Percentiles rank a stretch among this genome's conserved stretches.
phyloP scores from a whole-genome alignment of 2,888 invertebrate genomes.

The Carcina quercana region DNA sequence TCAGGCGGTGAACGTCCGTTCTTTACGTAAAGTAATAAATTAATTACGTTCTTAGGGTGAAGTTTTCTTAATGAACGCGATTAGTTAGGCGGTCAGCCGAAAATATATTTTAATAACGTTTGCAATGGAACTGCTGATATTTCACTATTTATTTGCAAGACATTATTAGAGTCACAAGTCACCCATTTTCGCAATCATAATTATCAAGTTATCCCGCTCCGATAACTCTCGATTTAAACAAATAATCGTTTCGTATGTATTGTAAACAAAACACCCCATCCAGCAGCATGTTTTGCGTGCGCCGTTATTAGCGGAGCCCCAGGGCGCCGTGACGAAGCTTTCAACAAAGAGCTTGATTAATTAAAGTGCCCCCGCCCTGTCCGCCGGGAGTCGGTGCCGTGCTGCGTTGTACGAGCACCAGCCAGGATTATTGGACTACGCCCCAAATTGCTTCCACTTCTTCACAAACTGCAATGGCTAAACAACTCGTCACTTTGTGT shows the following conservation, averaged over 20 bases:
- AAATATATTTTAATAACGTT: too few species aligned
- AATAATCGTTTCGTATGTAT: conserved; percentile 41
- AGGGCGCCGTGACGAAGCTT: conserved; percentile 40
- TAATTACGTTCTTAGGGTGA: too few species aligned
- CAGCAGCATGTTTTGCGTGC: conserved; percentile 44
- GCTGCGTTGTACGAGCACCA: conserved; percentile 38
- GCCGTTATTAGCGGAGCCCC: conserved; percentile 50
- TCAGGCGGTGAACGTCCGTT: too few species aligned
- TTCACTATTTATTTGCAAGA: too few species aligned
- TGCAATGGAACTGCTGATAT: too few species aligned
- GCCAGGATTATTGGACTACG: conserved; percentile 53
- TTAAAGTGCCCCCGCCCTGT: conserved; percentile 66
- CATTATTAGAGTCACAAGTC: too few species aligned
- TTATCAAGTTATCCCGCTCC: conserved; percentile 32
- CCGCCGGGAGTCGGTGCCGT: conserved; percentile 43
- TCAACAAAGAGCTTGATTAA: conserved; percentile 67
- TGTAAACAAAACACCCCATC: conserved; percentile 49
- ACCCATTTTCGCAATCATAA: too few species aligned
- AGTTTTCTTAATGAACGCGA: too few species aligned
- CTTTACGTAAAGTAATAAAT: too few species aligned
- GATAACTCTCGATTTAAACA: conserved; percentile 53
- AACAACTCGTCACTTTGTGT: too few species aligned
- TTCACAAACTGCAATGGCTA: conserved; percentile 12
- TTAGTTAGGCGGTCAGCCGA: too few species aligned
- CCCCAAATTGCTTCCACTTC: conserved; percentile 37